Conservation (phyloP, 2,113 vertebrate genomes). For the Ivindomyrus marchei region DNA sequence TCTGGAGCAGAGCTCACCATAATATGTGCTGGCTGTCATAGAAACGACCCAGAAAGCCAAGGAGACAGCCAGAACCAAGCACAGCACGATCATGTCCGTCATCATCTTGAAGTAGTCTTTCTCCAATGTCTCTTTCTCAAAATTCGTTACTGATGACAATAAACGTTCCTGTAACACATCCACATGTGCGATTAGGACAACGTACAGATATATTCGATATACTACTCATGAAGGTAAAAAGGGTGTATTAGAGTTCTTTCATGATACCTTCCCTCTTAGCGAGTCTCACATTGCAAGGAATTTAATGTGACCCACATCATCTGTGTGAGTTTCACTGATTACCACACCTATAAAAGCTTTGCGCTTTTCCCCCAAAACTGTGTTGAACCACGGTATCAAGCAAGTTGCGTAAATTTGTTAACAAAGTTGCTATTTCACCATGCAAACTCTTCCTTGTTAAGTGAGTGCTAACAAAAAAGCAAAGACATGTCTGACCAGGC, state of each 20-base stretch:
- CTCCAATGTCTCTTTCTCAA: conserved; percentile 50
- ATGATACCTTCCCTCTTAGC: background rate
- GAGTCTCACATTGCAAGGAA: background rate
- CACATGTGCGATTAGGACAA: background rate
- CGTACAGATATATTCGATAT: background rate
- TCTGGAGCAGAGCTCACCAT: conserved; percentile 62
- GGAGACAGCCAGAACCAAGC: conserved; percentile 77
- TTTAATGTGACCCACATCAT: background rate
- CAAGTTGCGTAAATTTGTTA: background rate
- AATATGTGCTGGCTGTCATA: conserved; percentile 74
- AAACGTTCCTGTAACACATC: conserved; percentile 18
- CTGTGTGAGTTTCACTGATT: background rate
- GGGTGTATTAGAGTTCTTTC: background rate
- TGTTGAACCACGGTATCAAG: background rate
- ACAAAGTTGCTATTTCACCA: background rate
- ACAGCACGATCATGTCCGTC: conserved; percentile 77
- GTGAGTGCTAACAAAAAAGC: background rate
- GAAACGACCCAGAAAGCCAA: conserved; percentile 86
- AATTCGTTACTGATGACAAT: conserved; percentile 2
- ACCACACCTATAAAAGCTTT: background rate
- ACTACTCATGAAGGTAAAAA: background rate
- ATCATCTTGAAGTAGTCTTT: conserved; percentile 80
- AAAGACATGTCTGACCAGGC: background rate
- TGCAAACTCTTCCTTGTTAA: background rate
- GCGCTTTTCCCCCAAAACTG: background rate